These are phyloP conservation scores for Andricus curvator DNA, from an alignment of 2,888 invertebrate species.

Conservation along the genomic window DNA sequence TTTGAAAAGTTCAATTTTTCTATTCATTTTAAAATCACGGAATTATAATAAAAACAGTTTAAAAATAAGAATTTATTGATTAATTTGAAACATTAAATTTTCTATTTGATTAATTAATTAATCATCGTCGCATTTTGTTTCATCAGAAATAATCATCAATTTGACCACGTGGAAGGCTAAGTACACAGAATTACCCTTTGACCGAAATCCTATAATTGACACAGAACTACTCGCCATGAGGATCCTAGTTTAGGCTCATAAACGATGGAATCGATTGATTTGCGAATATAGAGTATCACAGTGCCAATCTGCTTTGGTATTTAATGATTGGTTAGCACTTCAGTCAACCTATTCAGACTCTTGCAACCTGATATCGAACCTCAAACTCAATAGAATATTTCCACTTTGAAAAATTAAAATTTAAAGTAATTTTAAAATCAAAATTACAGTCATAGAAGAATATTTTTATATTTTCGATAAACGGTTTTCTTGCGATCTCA, in stretches of 20 bases:
- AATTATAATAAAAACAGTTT: too few relatives aligned
- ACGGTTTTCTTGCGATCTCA: too few relatives aligned
- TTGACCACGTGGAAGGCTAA: background rate
- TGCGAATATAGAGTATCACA: background rate
- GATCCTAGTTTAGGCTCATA: slow-evolving; percentile 32
- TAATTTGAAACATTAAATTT: background rate
- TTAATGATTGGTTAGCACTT: background rate
- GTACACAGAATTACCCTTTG: slow-evolving; percentile 16
- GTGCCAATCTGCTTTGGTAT: background rate
- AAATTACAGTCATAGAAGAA: background rate
- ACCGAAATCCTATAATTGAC: slow-evolving; percentile 14
- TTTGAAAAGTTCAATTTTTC: too few relatives aligned
- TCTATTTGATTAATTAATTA: background rate
- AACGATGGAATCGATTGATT: slow-evolving; percentile 30
- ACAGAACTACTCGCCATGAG: slow-evolving; percentile 18
- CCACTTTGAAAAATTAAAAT: too few relatives aligned
- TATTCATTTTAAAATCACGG: too few relatives aligned
- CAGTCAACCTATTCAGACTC: background rate
- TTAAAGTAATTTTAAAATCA: background rate
- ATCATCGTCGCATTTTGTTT: background rate
- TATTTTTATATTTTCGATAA: background rate
- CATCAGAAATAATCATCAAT: background rate
- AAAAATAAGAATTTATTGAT: too few relatives aligned
- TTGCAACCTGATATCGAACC: background rate
- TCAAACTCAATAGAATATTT: too few relatives aligned